These are phyloP conservation scores for Mastigias papua DNA, from an alignment of 30 jellyfish, hydroid and myxozoan species.

Conservation along the genomic window DNA sequence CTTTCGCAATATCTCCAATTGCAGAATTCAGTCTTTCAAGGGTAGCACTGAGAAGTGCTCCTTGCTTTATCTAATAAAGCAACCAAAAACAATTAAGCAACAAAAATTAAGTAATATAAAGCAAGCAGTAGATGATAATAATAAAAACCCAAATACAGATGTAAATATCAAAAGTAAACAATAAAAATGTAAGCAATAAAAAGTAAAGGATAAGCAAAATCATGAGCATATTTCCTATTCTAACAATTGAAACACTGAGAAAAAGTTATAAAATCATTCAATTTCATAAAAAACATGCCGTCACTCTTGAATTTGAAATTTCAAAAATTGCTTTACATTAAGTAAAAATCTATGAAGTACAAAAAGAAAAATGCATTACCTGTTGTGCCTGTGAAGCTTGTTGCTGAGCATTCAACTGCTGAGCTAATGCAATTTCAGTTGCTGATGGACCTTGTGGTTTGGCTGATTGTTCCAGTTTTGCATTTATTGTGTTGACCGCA, in stretches of 20 bases:
- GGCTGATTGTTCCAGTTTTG: slow-evolving; percentile 54
- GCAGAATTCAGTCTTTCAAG: slow-evolving; percentile 68
- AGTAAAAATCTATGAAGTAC: background rate
- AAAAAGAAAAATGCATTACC: slow-evolving; percentile 11
- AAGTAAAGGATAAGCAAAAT: too few species aligned
- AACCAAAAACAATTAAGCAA: background rate
- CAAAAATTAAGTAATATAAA: too few species aligned
- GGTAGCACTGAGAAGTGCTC: slow-evolving; percentile 46
- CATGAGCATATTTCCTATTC: too few species aligned
- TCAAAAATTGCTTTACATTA: background rate
- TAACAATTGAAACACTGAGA: too few species aligned
- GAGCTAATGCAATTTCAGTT: slow-evolving; percentile 72
- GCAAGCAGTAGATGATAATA: background rate
- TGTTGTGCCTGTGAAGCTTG: slow-evolving; percentile 51
- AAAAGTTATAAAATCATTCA: too few species aligned
- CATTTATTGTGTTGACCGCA: slow-evolving; percentile 67
- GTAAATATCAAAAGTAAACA: too few species aligned
- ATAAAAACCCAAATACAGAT: background rate
- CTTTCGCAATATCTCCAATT: slow-evolving; percentile 67
- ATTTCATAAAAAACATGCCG: too few species aligned
- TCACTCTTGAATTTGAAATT: background rate
- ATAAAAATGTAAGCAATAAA: too few species aligned
- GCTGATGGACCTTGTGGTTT: slow-evolving; percentile 60
- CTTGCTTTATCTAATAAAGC: slow-evolving; percentile 58
- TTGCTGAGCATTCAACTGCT: slow-evolving; percentile 55